phyloP scores from a whole-genome alignment of 2,888 invertebrate genomes.

The Aethes cnicana region DNA sequence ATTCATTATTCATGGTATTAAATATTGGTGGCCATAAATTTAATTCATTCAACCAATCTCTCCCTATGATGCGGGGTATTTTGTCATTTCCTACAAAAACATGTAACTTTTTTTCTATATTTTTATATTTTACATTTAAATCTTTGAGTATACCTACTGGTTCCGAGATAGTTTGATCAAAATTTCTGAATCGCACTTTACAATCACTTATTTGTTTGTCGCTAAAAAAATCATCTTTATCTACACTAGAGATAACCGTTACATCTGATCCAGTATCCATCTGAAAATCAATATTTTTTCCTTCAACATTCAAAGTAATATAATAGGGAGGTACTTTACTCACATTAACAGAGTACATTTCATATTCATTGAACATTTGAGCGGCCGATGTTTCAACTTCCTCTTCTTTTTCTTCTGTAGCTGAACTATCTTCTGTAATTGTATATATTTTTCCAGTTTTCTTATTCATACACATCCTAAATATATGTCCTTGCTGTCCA shows the following conservation, averaged over 20 bases:
- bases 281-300: background rate
- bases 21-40: background rate
- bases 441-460: background rate
- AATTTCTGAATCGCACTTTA: background rate
- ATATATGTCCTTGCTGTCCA: background rate
- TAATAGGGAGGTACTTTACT: background rate
- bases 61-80: background rate
- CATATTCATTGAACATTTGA: background rate
- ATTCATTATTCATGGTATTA: background rate
- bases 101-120: background rate
- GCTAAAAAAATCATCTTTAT: constrained; percentile 5
- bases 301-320: background rate
- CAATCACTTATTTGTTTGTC: background rate
- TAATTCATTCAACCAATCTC: background rate
- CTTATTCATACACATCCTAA: background rate
- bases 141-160: background rate
- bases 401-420: background rate
- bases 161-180: background rate
- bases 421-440: background rate
- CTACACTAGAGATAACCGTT: background rate
- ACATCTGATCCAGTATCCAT: background rate
- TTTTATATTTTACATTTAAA: background rate
- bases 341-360: background rate
- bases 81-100: background rate
- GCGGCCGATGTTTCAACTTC: background rate